Percentiles rank a stretch among this genome's conserved stretches.
phyloP scores from a whole-genome alignment of 1,140 invertebrate genomes.

The Contarinia nasturtii region DNA sequence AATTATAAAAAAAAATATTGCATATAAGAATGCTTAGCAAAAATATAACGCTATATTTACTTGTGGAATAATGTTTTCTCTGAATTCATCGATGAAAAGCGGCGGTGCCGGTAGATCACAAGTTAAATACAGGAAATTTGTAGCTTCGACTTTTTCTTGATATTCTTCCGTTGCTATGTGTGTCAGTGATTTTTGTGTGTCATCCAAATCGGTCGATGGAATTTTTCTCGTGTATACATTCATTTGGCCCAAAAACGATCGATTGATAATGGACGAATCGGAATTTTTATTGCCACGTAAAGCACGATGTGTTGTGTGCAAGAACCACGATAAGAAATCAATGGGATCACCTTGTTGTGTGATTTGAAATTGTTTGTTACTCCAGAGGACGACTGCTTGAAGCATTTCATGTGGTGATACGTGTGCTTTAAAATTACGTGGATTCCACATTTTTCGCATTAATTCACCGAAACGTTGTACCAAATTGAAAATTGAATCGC shows the following conservation, averaged over 20 bases:
- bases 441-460: slow-evolving; percentile 97
- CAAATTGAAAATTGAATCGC: slow-evolving; percentile 76
- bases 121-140: slow-evolving; percentile 87
- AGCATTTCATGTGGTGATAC: slow-evolving; percentile 99
- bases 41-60: slow-evolving; percentile 23
- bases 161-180: slow-evolving; percentile 65
- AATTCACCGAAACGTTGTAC: slow-evolving; percentile 95
- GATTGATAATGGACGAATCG: slow-evolving; percentile 81
- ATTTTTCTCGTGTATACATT: slow-evolving; percentile 86
- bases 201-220: slow-evolving; percentile 79
- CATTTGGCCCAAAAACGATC: slow-evolving; percentile 91
- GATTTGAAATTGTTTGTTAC: slow-evolving; percentile 95
- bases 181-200: slow-evolving; percentile 64
- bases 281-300: slow-evolving; percentile 72
- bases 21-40: slow-evolving; percentile 2
- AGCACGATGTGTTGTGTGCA: slow-evolving; percentile 82
- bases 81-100: slow-evolving; percentile 89
- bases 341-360: slow-evolving; percentile 97
- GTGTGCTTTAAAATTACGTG: slow-evolving; percentile 96
- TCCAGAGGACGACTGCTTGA: slow-evolving; percentile 96
- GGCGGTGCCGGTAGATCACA: slow-evolving; percentile 93
- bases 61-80: slow-evolving; percentile 97
- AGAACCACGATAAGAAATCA: slow-evolving; percentile 91
- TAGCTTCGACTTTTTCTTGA: slow-evolving; percentile 67
- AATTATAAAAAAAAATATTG: slow-evolving; percentile 14